Evolutionary conservation across 2,888 invertebrate species (phyloP), one percentile per base, ranked within the genome.

Genomic region (Patella caerulea): DNA sequence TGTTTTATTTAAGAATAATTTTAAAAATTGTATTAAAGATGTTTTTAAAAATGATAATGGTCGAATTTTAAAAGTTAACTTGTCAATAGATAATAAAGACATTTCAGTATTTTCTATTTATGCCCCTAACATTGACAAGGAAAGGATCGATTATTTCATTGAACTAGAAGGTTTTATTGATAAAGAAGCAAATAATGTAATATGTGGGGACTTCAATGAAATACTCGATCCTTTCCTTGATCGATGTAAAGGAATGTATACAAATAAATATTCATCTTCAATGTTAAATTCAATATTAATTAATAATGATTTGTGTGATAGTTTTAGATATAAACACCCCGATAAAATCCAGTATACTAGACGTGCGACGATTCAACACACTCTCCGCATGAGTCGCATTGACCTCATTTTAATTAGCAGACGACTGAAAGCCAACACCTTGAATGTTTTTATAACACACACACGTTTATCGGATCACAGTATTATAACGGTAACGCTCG

Each of bases 91-190:
- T 34, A 29, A 71, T 72, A 52, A 78, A 74, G 59, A 17, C 4
- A 59, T 71, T 55, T 59, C 74, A 74, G 19, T 78, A 45, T 24
- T 78, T 19, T 71, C 70, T 78, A 56, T 78, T 59, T 78, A 78
- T 78, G 65, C 72, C 19, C 75, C 78, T 14, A 78, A 78, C 24
- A 72, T 59, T 78, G 45, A 17, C 45, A 52, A 29, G 52, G 65
- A 78, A 53, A 71, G 74, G 7, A 12, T 24, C 19, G 45, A 12
- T 12, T 76, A 54, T 75, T 78, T 74, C 71, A 29, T 29, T 29
- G 29, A 29, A 29, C 29, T 29, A 29, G 29, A 59, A 5, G 15
- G 15, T 59, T 59, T 59, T 14, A 59, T 59, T 5, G 59, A 59
- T 59, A 15, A 9, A 15, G 17, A 59, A 14, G n/a, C 17, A 14